These are phyloP conservation scores for Strix aluco DNA, from an alignment of 2,113 vertebrate genomes.

Conservation along the genomic window DNA sequence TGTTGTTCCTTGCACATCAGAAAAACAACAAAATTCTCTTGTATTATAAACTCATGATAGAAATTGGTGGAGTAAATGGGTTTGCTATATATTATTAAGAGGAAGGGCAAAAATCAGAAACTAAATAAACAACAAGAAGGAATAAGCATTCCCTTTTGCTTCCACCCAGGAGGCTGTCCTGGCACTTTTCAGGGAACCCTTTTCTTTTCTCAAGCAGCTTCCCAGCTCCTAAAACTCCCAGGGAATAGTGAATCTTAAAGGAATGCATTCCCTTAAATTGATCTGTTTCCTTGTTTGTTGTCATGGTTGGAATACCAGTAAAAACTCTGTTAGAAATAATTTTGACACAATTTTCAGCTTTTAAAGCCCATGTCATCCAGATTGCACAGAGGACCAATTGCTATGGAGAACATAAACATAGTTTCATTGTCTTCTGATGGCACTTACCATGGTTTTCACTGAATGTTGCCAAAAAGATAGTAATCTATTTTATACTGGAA, in stretches of 20 bases:
- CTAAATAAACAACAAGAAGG: neutral
- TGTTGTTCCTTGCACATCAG: neutral
- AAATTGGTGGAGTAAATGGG: neutral
- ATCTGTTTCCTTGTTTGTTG: neutral
- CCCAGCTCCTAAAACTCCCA: neutral
- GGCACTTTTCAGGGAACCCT: fast-evolving
- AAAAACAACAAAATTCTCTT: neutral
- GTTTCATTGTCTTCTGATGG: neutral
- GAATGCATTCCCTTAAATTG: neutral
- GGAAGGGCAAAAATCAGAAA: neutral
- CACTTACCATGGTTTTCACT: neutral
- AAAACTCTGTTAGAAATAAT: neutral
- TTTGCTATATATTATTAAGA: neutral
- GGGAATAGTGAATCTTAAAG: neutral
- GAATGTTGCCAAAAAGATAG: neutral
- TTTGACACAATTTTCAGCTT: neutral
- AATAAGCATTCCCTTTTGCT: neutral
- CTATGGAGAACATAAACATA: neutral
- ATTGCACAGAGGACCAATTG: neutral
- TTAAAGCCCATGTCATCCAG: neutral
- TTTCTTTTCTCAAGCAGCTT: neutral
- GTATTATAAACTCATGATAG: neutral
- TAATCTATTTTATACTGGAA: neutral
- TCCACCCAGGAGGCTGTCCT: neutral
- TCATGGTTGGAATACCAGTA: neutral